These are phyloP conservation scores for Macropodus opercularis DNA, from an alignment of 2,797 vertebrate genomes.

Conservation along the genomic window DNA sequence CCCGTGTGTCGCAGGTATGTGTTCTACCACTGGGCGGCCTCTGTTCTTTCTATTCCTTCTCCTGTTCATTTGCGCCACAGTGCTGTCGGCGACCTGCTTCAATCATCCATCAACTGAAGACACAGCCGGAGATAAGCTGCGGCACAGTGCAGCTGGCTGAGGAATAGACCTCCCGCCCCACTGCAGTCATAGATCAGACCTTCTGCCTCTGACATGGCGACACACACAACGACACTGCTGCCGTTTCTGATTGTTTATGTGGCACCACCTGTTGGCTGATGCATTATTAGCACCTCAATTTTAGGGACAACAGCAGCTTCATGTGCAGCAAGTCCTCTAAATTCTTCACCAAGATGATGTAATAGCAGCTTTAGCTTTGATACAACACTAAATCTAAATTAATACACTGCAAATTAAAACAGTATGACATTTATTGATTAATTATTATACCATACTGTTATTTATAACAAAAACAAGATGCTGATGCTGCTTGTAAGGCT, in stretches of 20 bases:
- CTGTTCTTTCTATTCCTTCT: conserved; percentile 19
- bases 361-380: too few relatives aligned
- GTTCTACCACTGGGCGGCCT: conserved; percentile 72
- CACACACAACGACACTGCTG: conserved; percentile 41
- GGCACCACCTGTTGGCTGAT: conserved; percentile 75
- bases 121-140: conserved; percentile 75
- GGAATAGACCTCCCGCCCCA: conserved; percentile 71
- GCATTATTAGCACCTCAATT: conserved; percentile 58
- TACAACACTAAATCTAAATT: conserved; percentile 1
- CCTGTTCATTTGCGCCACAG: conserved; percentile 27
- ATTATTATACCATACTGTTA: too few relatives aligned
- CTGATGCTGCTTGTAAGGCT: not conserved
- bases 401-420: not conserved
- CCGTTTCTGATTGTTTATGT: conserved; percentile 59
- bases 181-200: conserved; percentile 73
- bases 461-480: too few relatives aligned
- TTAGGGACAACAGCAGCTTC: conserved; percentile 24
- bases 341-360: not conserved
- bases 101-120: conserved; percentile 78
- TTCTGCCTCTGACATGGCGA: conserved; percentile 49
- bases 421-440: too few relatives aligned
- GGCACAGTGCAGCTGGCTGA: conserved; percentile 68
- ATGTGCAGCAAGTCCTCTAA: conserved; percentile 3
- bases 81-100: conserved; percentile 51
- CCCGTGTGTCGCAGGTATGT: conserved; percentile 26